Percentiles rank a stretch among this genome's conserved stretches.
These are phyloP conservation scores for Norana najaformis DNA, from an alignment of 2,888 invertebrate species.

Conservation along the genomic window DNA sequence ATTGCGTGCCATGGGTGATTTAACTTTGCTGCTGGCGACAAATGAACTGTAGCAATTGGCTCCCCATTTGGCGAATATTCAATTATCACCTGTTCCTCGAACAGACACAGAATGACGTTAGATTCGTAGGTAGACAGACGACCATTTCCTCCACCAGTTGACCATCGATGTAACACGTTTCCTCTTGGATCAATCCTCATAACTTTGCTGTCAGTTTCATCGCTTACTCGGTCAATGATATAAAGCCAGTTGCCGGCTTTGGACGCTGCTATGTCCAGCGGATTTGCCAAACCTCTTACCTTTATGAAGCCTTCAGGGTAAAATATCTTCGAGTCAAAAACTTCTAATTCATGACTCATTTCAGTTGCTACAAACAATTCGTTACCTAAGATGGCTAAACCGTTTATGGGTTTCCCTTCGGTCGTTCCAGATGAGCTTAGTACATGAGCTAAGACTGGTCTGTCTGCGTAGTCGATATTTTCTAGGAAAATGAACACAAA, in stretches of 20 bases:
- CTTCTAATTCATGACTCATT: background rate
- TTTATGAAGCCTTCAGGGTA: background rate
- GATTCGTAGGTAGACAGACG: background rate
- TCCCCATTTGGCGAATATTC: background rate
- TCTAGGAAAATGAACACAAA: too few species aligned
- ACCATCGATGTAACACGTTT: background rate
- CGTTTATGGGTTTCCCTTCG: too few species aligned
- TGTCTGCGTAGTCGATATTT: too few species aligned
- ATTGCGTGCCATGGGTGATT: background rate
- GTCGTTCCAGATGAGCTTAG: too few species aligned
- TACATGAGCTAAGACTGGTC: too few species aligned
- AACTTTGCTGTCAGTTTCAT: background rate
- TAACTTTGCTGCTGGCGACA: background rate
- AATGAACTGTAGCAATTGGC: background rate
- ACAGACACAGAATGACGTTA: background rate
- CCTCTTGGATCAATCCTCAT: background rate
- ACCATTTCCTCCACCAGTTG: background rate
- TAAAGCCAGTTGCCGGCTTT: background rate
- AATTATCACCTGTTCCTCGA: background rate
- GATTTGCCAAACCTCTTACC: background rate
- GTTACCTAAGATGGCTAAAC: too few species aligned
- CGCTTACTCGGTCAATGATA: background rate
- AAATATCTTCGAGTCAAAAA: background rate
- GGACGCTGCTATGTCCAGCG: background rate
- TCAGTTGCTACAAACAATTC: background rate